Evolutionary conservation across 2,888 invertebrate genomes (phyloP).

Genomic region (Smittia aterrima): DNA sequence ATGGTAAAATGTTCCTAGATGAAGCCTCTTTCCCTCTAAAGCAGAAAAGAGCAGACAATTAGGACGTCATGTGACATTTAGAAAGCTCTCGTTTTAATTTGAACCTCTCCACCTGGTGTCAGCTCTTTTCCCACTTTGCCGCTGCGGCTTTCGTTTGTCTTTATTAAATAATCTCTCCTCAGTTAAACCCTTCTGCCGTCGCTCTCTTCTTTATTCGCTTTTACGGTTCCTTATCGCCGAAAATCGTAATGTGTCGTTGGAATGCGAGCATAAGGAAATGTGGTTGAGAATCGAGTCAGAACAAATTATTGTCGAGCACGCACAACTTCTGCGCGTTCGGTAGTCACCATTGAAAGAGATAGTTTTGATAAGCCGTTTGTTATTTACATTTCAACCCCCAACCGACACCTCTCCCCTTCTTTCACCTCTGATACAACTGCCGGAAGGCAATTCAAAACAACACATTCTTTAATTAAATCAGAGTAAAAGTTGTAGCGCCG

Average conservation of each 20-base stretch:
- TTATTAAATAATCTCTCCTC: not conserved
- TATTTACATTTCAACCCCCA: not conserved
- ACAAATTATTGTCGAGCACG: conserved; percentile 35
- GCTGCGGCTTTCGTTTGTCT: not conserved
- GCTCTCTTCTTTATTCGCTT: not conserved
- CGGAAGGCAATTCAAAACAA: conserved; percentile 34
- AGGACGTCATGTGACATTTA: not conserved
- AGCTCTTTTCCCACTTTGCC: not conserved
- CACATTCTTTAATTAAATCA: conserved; percentile 40
- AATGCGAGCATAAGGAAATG: conserved; percentile 18
- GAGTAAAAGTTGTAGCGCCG: not conserved
- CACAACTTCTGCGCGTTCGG: conserved; percentile 4
- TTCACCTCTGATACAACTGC: not conserved
- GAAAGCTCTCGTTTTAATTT: conserved; percentile 6
- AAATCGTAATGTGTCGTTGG: conserved; percentile 6
- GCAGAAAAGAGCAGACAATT: not conserved
- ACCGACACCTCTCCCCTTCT: not conserved
- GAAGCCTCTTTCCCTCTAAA: not conserved
- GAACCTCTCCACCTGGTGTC: not conserved
- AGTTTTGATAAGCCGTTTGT: not conserved
- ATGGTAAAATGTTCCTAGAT: conserved; percentile 39
- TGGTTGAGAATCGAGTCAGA: not conserved
- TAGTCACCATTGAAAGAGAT: not conserved
- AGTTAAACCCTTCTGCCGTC: not conserved
- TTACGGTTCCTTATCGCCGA: not conserved